Percentiles rank a stretch among this genome's conserved stretches.
phyloP scores from a whole-genome alignment of 2,113 vertebrate genomes.

The Mirounga angustirostris region DNA sequence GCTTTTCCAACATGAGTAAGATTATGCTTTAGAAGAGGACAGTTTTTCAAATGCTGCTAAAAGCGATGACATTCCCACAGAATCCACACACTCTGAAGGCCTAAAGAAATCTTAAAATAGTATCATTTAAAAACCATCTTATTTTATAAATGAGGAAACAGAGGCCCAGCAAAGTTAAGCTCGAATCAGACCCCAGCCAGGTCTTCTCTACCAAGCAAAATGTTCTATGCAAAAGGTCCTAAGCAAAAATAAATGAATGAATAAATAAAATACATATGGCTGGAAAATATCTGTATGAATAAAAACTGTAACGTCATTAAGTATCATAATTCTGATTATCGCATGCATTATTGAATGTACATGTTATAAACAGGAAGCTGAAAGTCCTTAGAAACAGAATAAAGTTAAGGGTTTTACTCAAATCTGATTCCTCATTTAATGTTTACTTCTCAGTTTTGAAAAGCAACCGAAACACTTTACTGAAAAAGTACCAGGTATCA shows the following conservation, averaged over 20 bases:
- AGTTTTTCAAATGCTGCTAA: neutral
- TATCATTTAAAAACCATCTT: neutral
- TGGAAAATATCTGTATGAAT: neutral
- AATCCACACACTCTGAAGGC: neutral
- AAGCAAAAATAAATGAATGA: neutral
- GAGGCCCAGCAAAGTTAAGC: neutral
- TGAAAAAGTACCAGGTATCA: neutral
- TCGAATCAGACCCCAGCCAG: neutral
- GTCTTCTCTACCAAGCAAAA: conserved; percentile 18
- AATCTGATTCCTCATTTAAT: neutral
- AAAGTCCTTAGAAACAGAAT: neutral
- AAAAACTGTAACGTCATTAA: neutral
- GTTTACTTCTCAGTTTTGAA: neutral
- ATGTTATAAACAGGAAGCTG: neutral
- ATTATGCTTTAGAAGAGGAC: neutral
- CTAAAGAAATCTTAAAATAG: conserved; percentile 33
- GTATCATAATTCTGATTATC: neutral
- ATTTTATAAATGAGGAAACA: conserved; percentile 8
- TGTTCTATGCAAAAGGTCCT: neutral
- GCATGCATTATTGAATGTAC: neutral
- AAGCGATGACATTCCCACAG: neutral
- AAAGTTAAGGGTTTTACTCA: neutral
- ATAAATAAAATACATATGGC: no score
- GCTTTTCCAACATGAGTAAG: neutral
- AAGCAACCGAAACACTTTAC: neutral